A percentile compares a stretch with the other conserved stretches of the same genome.
Evolutionary conservation across 1,140 invertebrate genomes (phyloP).

Genomic region (Spodoptera frugiperda): DNA sequence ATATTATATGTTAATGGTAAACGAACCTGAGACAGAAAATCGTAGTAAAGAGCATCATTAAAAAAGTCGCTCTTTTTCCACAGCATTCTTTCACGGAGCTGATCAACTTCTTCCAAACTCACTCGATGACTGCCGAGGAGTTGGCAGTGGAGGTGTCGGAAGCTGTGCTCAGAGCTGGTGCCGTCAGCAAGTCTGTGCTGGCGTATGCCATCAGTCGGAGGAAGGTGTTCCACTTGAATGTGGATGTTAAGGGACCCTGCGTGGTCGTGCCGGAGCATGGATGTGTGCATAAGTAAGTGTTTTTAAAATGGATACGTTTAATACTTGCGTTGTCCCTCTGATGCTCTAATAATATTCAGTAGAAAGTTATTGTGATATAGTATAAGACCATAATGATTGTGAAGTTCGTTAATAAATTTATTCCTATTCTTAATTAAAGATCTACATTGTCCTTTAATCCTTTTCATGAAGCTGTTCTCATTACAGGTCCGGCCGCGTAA

Average conservation of each 20-base stretch:
- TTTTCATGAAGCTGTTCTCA: neutral
- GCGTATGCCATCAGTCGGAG: constrained; percentile 87
- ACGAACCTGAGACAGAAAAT: too few species aligned
- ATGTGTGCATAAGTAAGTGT: constrained; percentile 90
- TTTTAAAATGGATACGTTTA: too few species aligned
- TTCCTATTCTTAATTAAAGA: too few species aligned
- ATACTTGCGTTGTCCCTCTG: too few species aligned
- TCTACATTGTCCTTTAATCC: too few species aligned
- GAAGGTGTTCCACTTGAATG: constrained; percentile 90
- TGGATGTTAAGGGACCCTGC: constrained; percentile 93
- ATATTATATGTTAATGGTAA: constrained; percentile 43
- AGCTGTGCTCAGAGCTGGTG: constrained; percentile 64
- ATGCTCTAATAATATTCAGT: too few species aligned
- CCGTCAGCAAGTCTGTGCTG: constrained; percentile 78
- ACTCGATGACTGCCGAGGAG: constrained; percentile 77
- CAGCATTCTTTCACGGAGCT: constrained; percentile 92
- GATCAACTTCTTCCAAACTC: constrained; percentile 90
- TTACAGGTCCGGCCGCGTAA: constrained; percentile 89
- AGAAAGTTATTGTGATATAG: too few species aligned
- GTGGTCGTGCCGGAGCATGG: constrained; percentile 93
- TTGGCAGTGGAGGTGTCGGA: constrained; percentile 65
- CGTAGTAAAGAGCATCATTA: too few species aligned
- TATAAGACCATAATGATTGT: too few species aligned
- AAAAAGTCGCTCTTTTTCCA: constrained; percentile 20
- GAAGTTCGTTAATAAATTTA: too few species aligned